Evolutionary conservation across 2,113 vertebrate species (phyloP).

Genomic region (Heloderma charlesbogerti): DNA sequence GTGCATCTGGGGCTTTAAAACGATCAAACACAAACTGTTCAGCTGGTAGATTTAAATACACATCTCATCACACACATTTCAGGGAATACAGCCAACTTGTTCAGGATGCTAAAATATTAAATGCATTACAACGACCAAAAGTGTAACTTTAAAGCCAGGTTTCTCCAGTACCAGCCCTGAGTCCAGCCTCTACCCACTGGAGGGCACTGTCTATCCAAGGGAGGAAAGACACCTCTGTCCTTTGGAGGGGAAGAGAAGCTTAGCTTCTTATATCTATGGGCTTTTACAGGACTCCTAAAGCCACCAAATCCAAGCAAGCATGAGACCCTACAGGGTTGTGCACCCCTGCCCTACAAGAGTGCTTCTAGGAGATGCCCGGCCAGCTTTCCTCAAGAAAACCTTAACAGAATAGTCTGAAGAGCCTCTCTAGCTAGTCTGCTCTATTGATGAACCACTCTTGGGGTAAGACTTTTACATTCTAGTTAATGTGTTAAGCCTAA

Average conservation of each 20-base stretch:
- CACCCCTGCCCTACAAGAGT: too few species aligned
- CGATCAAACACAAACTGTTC: neutral
- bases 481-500: neutral
- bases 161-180: neutral
- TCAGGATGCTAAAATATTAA: neutral
- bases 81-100: neutral
- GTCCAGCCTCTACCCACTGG: neutral
- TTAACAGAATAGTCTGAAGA: neutral
- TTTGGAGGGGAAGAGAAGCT: neutral
- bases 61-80: neutral
- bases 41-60: neutral
- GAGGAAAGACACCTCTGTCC: neutral
- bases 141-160: neutral
- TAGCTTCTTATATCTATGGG: neutral
- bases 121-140: neutral
- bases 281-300: neutral
- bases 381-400: too few species aligned
- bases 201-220: neutral
- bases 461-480: neutral
- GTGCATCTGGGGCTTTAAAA: neutral
- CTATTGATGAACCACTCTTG: neutral
- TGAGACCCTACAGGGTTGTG: neutral
- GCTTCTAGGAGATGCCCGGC: too few species aligned
- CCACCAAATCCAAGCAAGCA: neutral
- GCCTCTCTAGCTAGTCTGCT: neutral